These are phyloP conservation scores for Andrena camellia DNA, from an alignment of 2,888 invertebrate genomes.

Conservation along the genomic window DNA sequence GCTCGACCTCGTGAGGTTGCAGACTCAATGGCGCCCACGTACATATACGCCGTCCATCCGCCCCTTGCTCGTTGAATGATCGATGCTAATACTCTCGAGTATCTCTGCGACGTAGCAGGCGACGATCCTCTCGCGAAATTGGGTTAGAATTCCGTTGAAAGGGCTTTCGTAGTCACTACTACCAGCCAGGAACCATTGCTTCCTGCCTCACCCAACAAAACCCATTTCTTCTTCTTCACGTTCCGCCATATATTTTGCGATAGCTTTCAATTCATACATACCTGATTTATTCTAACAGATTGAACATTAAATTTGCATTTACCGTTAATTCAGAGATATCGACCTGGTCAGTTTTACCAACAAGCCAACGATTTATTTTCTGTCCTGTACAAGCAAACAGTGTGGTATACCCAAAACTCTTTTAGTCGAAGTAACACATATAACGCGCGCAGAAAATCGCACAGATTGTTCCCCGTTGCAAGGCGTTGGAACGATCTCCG, in stretches of 20 bases:
- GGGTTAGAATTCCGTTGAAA: slow-evolving; percentile 25
- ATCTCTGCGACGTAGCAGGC: background rate
- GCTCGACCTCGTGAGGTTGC: slow-evolving; percentile 54
- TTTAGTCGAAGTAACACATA: background rate
- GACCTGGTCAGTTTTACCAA: too few species aligned
- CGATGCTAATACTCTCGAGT: slow-evolving; percentile 77
- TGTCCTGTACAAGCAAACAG: too few species aligned
- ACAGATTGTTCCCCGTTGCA: background rate
- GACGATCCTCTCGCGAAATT: slow-evolving; percentile 8
- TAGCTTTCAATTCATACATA: too few species aligned
- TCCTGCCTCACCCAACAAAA: too few species aligned
- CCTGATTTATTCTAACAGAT: too few species aligned
- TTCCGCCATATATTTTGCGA: too few species aligned
- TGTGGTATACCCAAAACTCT: background rate
- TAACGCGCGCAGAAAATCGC: background rate
- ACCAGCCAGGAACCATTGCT: background rate
- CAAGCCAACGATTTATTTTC: too few species aligned
- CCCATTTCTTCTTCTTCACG: too few species aligned
- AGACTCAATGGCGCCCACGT: slow-evolving; percentile 79
- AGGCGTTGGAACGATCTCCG: background rate
- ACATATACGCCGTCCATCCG: slow-evolving; percentile 38
- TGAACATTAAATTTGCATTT: too few species aligned
- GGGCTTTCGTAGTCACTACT: background rate
- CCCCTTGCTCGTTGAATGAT: slow-evolving; percentile 67
- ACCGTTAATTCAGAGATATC: too few species aligned